phyloP scores from a whole-genome alignment of 1,140 invertebrate genomes.

The Ostrea edulis region DNA sequence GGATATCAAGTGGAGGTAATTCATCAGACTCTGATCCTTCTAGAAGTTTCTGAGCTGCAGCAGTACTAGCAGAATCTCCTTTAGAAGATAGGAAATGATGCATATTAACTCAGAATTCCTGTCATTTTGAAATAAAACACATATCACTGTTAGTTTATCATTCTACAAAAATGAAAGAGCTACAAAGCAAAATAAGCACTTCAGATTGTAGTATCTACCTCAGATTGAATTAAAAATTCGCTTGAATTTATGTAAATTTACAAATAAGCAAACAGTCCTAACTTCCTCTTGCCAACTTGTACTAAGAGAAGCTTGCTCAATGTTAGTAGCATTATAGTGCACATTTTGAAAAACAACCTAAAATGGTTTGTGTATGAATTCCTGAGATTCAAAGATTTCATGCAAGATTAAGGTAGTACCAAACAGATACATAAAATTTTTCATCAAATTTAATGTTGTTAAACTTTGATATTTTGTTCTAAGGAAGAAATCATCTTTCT shows the following conservation, averaged over 20 bases:
- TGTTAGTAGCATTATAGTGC: background rate
- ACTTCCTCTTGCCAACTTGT: background rate
- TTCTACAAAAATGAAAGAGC: too few species aligned
- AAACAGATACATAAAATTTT: too few species aligned
- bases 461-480: too few species aligned
- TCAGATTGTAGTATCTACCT: too few species aligned
- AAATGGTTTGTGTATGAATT: background rate
- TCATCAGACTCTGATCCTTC: conserved; percentile 70
- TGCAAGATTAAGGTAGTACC: too few species aligned
- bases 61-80: conserved; percentile 68
- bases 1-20: conserved; percentile 71
- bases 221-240: too few species aligned
- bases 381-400: background rate
- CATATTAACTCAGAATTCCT: background rate
- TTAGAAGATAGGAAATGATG: conserved; percentile 22
- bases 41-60: conserved; percentile 68
- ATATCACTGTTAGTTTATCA: background rate
- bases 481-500: too few species aligned
- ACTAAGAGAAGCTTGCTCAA: background rate
- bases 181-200: too few species aligned
- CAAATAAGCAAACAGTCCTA: background rate
- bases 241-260: background rate
- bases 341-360: background rate
- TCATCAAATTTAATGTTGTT: too few species aligned
- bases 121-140: background rate